These are phyloP conservation scores for honey bee (Apis mellifera) DNA, from an alignment of 1,140 invertebrate genomes.

Conservation along the genomic window Amel_HAv3.1 CM009934.2:2491001-2491500, in stretches of 20 bases:
- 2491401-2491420: conserved; percentile 61
- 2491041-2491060: not conserved
- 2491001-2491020: too few species aligned
- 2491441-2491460: conserved; percentile 66
- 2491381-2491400: conserved; percentile 66
- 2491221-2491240: not conserved
- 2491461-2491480: conserved; percentile 58
- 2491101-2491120: not conserved
- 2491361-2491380: conserved; percentile 75
- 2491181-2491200: not conserved
- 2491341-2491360: conserved; percentile 67
- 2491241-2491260: not conserved
- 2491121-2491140: not conserved
- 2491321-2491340: conserved; percentile 56
- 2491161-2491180: not conserved
- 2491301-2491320: conserved; percentile 74
- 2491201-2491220: too few species aligned
- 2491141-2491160: conserved; percentile 13
- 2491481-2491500: conserved; percentile 66
- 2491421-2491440: conserved; percentile 71
- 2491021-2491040: too few species aligned
- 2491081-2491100: not conserved
- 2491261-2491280: not conserved
- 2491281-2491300: conserved; percentile 63
- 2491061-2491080: not conserved